A percentile compares a stretch with the other conserved stretches of the same genome.
These are phyloP conservation scores for Plemyria rubiginata DNA, from an alignment of 2,888 invertebrate genomes.

Conservation along the genomic window DNA sequence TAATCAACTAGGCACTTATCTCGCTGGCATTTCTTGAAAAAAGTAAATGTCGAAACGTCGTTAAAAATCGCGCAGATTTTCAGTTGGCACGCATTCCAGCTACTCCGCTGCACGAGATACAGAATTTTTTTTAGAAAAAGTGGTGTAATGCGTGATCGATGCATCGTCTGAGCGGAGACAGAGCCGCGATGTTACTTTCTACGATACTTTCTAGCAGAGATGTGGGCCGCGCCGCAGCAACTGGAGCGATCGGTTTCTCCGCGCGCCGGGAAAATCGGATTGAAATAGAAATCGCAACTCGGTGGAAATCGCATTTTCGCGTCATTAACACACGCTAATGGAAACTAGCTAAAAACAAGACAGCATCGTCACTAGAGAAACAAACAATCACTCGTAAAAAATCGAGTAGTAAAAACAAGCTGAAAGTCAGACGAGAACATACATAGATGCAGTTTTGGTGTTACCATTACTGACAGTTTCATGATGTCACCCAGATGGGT, in stretches of 20 bases:
- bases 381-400: neutral
- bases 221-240: conserved; percentile 80
- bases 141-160: conserved; percentile 66
- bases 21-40: conserved; percentile 23
- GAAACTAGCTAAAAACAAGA: conserved; percentile 52
- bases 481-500: conserved; percentile 34
- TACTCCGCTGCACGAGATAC: conserved; percentile 41
- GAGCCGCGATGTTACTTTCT: conserved; percentile 82
- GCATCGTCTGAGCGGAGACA: conserved; percentile 73
- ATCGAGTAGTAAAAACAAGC: neutral
- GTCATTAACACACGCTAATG: conserved; percentile 68
- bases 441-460: conserved; percentile 38
- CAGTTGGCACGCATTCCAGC: conserved; percentile 48
- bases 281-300: conserved; percentile 82
- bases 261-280: conserved; percentile 82
- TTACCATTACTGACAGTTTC: conserved; percentile 39
- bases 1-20: conserved; percentile 22
- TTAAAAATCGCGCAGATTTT: conserved; percentile 25
- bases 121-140: conserved; percentile 68
- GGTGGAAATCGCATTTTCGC: conserved; percentile 81
- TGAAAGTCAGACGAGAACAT: conserved; percentile 25
- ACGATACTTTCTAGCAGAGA: conserved; percentile 84
- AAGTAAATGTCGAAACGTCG: conserved; percentile 27
- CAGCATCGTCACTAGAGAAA: conserved; percentile 17
- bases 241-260: conserved; percentile 84